These are phyloP conservation scores for Scaptomyza polygonia DNA, from an alignment of 2,888 invertebrate species.

Conservation along the genomic window DNA sequence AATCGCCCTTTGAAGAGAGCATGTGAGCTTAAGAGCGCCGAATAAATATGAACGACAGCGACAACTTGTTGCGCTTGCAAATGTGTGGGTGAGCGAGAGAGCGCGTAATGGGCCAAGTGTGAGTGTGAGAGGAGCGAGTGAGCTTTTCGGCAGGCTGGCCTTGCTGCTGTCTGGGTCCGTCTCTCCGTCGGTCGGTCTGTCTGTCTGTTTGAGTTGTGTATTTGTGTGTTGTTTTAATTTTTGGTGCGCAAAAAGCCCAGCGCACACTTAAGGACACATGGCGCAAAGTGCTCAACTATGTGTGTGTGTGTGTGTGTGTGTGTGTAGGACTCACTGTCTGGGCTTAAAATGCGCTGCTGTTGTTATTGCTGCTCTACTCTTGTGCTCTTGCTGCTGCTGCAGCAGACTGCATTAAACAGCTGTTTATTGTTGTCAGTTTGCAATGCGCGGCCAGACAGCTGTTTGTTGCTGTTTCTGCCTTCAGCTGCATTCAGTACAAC, in stretches of 20 bases:
- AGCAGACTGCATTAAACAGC: conserved; percentile 57
- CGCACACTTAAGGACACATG: conserved; percentile 67
- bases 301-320: conserved; percentile 21
- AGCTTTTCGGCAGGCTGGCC: conserved; percentile 56
- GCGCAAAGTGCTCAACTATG: conserved; percentile 23
- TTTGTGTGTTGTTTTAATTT: conserved; percentile 30
- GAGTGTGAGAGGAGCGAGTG: conserved; percentile 24
- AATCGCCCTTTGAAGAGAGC: conserved; percentile 22
- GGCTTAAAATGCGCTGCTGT: conserved; percentile 32
- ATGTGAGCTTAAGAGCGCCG: conserved; percentile 34
- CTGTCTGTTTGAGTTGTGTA: conserved; percentile 20
- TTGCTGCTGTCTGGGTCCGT: conserved; percentile 42
- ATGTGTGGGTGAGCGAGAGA: conserved; percentile 54
- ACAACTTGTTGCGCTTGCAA: conserved; percentile 71
- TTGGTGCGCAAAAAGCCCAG: conserved; percentile 70
- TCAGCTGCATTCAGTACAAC: conserved; percentile 19
- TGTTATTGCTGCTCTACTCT: conserved; percentile 10
- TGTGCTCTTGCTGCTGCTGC: too few relatives aligned
- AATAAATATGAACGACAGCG: conserved; percentile 29
- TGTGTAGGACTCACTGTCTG: conserved; percentile 53
- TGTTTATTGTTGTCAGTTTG: conserved; percentile 61
- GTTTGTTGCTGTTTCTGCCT: conserved; percentile 35
- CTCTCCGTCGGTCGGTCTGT: conserved; percentile 1
- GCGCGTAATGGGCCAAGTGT: background rate
- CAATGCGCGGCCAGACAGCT: conserved; percentile 38